Percentiles rank a stretch among this genome's conserved stretches.
phyloP scores from a whole-genome alignment of 1,140 invertebrate genomes.

The Gyrodactylus salaris region DNA sequence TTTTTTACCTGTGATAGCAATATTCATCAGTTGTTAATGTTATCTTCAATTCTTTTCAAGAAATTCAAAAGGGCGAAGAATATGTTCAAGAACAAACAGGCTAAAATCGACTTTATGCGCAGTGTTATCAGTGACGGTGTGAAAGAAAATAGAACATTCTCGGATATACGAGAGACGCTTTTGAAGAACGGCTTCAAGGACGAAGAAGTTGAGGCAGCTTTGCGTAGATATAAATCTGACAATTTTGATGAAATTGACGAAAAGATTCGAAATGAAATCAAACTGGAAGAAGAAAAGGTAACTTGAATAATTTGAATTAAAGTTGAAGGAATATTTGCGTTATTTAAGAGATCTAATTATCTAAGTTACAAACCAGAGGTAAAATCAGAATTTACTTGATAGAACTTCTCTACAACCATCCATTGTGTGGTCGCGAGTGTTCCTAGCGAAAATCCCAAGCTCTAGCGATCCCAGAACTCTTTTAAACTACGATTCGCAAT shows the following conservation, averaged over 20 bases:
- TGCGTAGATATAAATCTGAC: neutral
- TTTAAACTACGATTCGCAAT: no score
- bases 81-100: neutral
- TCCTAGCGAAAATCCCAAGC: no score
- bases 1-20: no score
- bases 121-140: neutral
- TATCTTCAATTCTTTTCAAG: neutral
- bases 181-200: neutral
- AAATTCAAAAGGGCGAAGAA: neutral
- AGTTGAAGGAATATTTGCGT: no score
- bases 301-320: no score
- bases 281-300: neutral
- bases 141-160: neutral
- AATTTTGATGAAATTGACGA: neutral
- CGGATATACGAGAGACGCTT: neutral
- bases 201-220: neutral
- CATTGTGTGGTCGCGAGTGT: no score
- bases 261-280: neutral
- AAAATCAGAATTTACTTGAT: no score
- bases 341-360: no score
- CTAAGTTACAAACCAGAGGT: no score
- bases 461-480: no score
- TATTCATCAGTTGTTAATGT: no score
- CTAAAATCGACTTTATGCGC: neutral
- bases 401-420: no score